phyloP scores from a whole-genome alignment of 2,888 invertebrate genomes.

The Hymenopus coronatus region DNA sequence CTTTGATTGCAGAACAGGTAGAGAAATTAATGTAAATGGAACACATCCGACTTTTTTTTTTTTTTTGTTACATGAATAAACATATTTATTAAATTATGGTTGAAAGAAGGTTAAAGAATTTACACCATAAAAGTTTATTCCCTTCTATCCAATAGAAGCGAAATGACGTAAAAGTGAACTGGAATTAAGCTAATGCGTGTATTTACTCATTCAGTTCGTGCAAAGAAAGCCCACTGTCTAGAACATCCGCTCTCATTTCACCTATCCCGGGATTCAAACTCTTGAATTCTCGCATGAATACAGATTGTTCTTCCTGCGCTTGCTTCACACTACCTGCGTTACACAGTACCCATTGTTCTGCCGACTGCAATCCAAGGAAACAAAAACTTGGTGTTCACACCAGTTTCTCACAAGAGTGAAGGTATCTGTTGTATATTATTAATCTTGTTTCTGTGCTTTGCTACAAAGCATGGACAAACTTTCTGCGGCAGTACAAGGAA shows the following conservation, averaged over 20 bases:
- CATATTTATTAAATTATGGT: too few species aligned
- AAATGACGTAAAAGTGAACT: neutral
- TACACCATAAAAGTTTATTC: too few species aligned
- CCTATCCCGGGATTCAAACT: neutral
- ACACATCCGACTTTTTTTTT: too few species aligned
- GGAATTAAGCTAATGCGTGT: neutral
- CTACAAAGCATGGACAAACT: neutral
- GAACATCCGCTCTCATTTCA: neutral
- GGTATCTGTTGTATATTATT: neutral
- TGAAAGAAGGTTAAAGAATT: too few species aligned
- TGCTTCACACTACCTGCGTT: neutral
- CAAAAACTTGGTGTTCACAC: neutral
- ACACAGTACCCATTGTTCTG: neutral
- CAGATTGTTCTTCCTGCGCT: neutral
- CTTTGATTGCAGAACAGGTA: too few species aligned
- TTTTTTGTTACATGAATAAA: too few species aligned
- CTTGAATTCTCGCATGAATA: neutral
- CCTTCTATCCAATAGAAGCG: too few species aligned
- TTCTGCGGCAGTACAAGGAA: neutral
- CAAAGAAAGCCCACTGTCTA: neutral
- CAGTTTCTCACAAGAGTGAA: neutral
- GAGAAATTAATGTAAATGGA: too few species aligned
- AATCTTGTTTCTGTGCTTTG: neutral
- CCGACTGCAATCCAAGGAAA: neutral
- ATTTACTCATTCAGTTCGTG: neutral